These are phyloP conservation scores for Trimorus sp. DNA, from an alignment of 2,888 invertebrate genomes.

Conservation along the genomic window DNA sequence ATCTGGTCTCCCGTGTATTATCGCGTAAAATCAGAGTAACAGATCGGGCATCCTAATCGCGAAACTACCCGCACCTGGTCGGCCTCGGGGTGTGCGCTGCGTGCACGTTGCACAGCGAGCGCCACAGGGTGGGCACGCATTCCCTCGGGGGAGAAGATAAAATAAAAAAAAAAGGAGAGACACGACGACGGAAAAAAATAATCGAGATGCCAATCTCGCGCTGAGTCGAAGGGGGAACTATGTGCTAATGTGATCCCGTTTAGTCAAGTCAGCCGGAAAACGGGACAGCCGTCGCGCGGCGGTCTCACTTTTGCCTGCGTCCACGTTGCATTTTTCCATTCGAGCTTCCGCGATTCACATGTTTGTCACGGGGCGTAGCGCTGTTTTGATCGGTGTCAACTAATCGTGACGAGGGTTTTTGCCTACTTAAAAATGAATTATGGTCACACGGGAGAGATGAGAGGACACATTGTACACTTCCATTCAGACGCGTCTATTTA, in stretches of 20 bases:
- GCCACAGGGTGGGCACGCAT: conserved; percentile 33
- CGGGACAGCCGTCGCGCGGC: conserved; percentile 76
- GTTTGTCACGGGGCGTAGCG: conserved; percentile 16
- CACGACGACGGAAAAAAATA: conserved; percentile 67
- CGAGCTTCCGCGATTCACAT: conserved; percentile 12
- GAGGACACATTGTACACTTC: neutral
- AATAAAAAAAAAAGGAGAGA: conserved; percentile 24
- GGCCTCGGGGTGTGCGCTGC: conserved; percentile 15
- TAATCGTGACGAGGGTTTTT: conserved; percentile 44
- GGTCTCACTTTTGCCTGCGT: conserved; percentile 25
- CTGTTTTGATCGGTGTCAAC: conserved; percentile 57
- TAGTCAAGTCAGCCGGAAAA: conserved; percentile 80
- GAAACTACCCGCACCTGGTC: conserved; percentile 57
- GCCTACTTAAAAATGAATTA: conserved; percentile 25
- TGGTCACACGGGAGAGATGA: neutral
- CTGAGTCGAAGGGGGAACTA: conserved; percentile 71
- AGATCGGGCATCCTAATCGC: conserved; percentile 53
- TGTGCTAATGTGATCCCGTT: conserved; percentile 68
- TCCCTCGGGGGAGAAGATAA: conserved; percentile 22
- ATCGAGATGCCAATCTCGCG: conserved; percentile 80
- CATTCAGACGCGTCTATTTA: neutral
- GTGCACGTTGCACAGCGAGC: conserved; percentile 7
- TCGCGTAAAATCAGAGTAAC: conserved; percentile 58
- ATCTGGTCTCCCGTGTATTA: conserved; percentile 48
- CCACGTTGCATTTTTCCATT: conserved; percentile 41